These are phyloP conservation scores for Tetropium fuscum DNA, from an alignment of 2,888 invertebrate genomes.

Conservation along the genomic window DNA sequence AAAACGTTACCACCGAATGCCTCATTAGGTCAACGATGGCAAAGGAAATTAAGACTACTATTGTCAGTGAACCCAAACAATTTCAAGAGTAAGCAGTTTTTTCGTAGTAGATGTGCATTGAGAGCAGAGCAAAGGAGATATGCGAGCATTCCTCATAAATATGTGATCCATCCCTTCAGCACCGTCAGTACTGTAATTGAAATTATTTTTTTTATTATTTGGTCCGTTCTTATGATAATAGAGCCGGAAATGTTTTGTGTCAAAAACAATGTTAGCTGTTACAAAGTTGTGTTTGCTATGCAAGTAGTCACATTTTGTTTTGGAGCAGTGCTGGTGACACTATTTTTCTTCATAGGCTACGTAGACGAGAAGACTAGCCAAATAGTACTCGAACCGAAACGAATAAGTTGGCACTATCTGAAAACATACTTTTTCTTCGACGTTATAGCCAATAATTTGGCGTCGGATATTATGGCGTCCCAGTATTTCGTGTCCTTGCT, in stretches of 20 bases:
- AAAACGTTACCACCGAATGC: constrained; percentile 19
- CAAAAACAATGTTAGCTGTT: too few relatives aligned
- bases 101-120: constrained; percentile 40
- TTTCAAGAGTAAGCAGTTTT: constrained; percentile 32
- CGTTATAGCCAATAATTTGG: neutral
- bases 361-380: too few relatives aligned
- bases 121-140: constrained; percentile 42
- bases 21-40: neutral
- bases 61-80: constrained; percentile 10
- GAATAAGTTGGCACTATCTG: too few relatives aligned
- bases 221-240: too few relatives aligned
- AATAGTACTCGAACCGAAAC: too few relatives aligned
- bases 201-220: constrained; percentile 35
- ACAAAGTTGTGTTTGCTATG: too few relatives aligned
- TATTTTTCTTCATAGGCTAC: too few relatives aligned
- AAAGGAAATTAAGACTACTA: constrained; percentile 7
- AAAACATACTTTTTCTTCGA: neutral
- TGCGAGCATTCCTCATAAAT: constrained; percentile 21
- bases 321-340: too few relatives aligned
- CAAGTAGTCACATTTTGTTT: too few relatives aligned
- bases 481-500: neutral
- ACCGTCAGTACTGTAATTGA: constrained; percentile 34
- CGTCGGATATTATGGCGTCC: too few relatives aligned
- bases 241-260: too few relatives aligned
- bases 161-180: constrained; percentile 50